Conservation (phyloP, 2,797 vertebrate genomes). For the Prionace glauca region DNA sequence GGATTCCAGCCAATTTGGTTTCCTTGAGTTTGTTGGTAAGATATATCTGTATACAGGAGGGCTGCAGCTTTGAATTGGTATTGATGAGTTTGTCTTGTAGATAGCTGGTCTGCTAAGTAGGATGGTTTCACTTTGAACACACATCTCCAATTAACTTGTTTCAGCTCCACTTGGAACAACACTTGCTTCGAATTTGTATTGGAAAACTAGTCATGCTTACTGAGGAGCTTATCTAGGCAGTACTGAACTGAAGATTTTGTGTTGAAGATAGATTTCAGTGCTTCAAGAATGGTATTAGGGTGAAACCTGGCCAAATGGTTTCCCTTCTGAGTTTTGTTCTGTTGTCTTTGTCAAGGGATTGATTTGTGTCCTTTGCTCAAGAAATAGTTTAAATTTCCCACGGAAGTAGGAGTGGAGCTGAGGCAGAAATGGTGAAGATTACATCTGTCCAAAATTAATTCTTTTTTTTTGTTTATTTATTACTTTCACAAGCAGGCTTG, state of each 20-base stretch:
- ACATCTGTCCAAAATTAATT: not conserved
- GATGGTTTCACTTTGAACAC: not conserved
- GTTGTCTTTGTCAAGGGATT: not conserved
- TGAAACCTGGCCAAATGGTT: not conserved
- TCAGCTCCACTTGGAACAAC: not conserved
- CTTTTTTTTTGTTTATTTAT: no score
- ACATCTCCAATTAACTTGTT: slow-evolving; percentile 18
- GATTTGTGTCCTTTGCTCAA: not conserved
- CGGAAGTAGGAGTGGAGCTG: not conserved
- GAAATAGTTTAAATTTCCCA: not conserved
- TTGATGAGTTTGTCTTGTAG: not conserved
- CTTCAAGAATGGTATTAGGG: not conserved
- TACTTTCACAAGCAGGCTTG: no score
- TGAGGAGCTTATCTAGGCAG: not conserved
- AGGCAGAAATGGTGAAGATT: not conserved
- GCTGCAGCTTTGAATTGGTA: not conserved
- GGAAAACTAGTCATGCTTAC: not conserved
- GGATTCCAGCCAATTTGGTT: not conserved
- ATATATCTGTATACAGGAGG: not conserved
- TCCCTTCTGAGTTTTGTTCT: not conserved
- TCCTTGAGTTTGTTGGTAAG: not conserved
- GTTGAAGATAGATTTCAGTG: not conserved
- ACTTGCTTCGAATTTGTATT: not conserved
- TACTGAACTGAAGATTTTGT: not conserved
- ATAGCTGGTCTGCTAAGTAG: not conserved